These are phyloP conservation scores for Cataglyphis altisquamis DNA, from an alignment of 2,888 invertebrate species.

Conservation along the genomic window DNA sequence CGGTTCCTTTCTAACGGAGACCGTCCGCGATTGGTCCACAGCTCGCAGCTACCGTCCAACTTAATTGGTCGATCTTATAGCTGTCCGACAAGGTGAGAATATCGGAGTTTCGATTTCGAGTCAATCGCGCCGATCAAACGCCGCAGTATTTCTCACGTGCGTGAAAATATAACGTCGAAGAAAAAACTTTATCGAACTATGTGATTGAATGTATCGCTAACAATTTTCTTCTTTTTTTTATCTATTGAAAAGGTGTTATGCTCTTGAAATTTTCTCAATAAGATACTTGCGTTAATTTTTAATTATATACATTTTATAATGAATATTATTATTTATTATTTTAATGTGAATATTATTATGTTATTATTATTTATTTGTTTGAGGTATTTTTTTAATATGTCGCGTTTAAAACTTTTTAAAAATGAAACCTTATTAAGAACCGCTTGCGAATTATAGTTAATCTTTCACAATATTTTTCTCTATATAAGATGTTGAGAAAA, in stretches of 20 bases:
- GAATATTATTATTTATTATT: not conserved
- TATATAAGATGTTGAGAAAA: not conserved
- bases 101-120: constrained; percentile 31
- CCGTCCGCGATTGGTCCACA: constrained; percentile 65
- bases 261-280: not conserved
- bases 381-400: not conserved
- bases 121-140: not conserved
- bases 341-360: not conserved
- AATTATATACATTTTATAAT: not conserved
- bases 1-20: constrained; percentile 74
- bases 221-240: not conserved
- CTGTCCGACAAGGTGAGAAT: constrained; percentile 51
- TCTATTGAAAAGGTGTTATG: not conserved
- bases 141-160: not conserved
- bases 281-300: not conserved
- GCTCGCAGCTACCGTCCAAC: constrained; percentile 65
- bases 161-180: not conserved
- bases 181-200: not conserved
- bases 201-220: not conserved
- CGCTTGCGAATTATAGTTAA: not conserved
- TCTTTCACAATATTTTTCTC: not conserved
- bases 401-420: not conserved
- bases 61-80: constrained; percentile 62
- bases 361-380: not conserved
- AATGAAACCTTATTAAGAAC: not conserved